These are phyloP conservation scores for Vidua chalybeata DNA, from an alignment of 2,113 vertebrate species.

Conservation along the genomic window DNA sequence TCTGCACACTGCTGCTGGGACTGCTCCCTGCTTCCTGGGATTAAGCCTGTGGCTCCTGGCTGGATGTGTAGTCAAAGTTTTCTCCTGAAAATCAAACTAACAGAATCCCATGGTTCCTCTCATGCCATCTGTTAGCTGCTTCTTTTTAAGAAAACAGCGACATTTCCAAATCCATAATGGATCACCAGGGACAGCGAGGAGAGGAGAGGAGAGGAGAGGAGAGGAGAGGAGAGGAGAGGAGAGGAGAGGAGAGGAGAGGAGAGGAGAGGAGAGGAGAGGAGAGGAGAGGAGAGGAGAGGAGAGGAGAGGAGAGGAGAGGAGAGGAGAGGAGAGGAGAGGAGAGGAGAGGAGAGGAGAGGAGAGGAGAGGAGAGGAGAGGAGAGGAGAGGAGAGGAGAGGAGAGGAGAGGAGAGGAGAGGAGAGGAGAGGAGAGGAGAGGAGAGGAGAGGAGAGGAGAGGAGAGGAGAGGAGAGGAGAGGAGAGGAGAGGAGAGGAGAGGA, in stretches of 20 bases:
- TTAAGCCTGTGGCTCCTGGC: neutral
- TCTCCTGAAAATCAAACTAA: neutral
- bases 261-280: neutral
- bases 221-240: neutral
- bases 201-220: neutral
- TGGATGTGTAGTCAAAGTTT: neutral
- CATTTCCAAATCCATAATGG: neutral
- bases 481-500: neutral
- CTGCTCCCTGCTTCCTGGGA: neutral
- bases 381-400: neutral
- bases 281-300: neutral
- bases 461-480: neutral
- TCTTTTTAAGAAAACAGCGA: neutral
- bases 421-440: neutral
- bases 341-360: neutral
- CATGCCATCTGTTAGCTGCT: neutral
- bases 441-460: neutral
- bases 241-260: neutral
- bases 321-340: neutral
- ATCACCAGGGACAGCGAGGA: neutral
- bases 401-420: neutral
- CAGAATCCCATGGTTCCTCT: neutral
- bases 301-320: neutral
- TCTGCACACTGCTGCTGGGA: neutral
- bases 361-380: neutral